These are phyloP conservation scores for Melikaiella ostensackeni DNA, from an alignment of 2,888 invertebrate genomes.

Conservation along the genomic window DNA sequence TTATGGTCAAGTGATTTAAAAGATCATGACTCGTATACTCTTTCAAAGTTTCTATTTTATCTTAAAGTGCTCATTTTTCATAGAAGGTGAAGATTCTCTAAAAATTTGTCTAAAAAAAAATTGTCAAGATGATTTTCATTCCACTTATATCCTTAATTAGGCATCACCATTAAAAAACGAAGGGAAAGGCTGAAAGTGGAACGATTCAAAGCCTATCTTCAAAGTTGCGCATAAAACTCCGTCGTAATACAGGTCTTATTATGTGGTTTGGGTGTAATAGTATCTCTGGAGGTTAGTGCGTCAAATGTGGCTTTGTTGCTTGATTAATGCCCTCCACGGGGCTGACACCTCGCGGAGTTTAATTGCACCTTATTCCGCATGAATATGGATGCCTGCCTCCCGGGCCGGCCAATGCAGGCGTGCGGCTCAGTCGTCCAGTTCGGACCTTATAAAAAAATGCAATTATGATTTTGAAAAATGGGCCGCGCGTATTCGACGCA, in stretches of 20 bases:
- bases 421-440: slow-evolving; percentile 44
- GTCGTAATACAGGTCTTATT: slow-evolving; percentile 70
- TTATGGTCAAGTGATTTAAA: no score
- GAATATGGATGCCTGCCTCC: slow-evolving; percentile 76
- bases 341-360: slow-evolving; percentile 76
- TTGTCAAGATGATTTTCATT: neutral
- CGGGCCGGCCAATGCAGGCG: slow-evolving; percentile 59
- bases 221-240: slow-evolving; percentile 45
- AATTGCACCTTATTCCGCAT: slow-evolving; percentile 77
- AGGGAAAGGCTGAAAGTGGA: neutral
- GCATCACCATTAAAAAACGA: neutral
- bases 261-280: slow-evolving; percentile 69
- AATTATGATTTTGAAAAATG: slow-evolving; percentile 77
- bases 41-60: no score
- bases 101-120: neutral
- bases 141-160: neutral
- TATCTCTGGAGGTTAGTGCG: slow-evolving; percentile 72
- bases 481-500: slow-evolving; percentile 58
- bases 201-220: neutral
- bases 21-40: no score
- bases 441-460: slow-evolving; percentile 66
- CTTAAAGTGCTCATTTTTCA: neutral
- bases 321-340: slow-evolving; percentile 75
- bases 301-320: slow-evolving; percentile 74
- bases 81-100: neutral